Evolutionary conservation across 2,888 invertebrate species (phyloP).

Genomic region (Polietes domitor): DNA sequence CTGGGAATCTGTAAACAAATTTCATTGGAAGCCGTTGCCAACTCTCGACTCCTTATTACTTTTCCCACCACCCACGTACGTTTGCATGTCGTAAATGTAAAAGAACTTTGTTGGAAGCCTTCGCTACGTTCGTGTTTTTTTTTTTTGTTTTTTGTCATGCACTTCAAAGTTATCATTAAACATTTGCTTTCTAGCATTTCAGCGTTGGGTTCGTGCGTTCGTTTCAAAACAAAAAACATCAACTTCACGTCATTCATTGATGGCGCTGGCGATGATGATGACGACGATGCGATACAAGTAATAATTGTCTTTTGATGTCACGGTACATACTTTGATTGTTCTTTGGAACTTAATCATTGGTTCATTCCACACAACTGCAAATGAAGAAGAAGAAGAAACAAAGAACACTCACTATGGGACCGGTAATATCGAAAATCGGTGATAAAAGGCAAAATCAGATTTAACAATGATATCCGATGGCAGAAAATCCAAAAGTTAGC

Average conservation of each 20-base stretch:
- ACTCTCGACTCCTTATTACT: too few relatives aligned
- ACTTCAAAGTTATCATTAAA: conserved; percentile 3
- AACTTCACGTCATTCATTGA: background rate
- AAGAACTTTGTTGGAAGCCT: background rate
- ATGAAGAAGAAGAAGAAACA: background rate
- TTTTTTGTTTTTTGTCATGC: background rate
- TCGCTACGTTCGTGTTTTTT: too few relatives aligned
- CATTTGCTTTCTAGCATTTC: background rate
- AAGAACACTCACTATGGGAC: background rate
- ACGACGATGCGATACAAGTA: conserved; percentile 43
- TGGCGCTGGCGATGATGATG: background rate
- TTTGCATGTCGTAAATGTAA: background rate
- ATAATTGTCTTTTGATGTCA: conserved; percentile 32
- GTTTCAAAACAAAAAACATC: background rate
- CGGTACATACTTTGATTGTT: background rate
- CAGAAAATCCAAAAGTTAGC: too few relatives aligned
- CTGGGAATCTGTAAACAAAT: too few relatives aligned
- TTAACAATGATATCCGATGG: too few relatives aligned
- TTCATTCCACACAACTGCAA: conserved; percentile 1
- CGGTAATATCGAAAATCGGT: background rate
- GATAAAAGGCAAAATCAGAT: too few relatives aligned
- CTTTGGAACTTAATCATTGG: conserved; percentile 25
- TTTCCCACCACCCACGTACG: background rate
- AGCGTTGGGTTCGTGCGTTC: background rate
- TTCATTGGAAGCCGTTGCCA: too few relatives aligned